Conservation (phyloP, 2,888 invertebrate species). For the Troglohyphantes excavatus region DNA sequence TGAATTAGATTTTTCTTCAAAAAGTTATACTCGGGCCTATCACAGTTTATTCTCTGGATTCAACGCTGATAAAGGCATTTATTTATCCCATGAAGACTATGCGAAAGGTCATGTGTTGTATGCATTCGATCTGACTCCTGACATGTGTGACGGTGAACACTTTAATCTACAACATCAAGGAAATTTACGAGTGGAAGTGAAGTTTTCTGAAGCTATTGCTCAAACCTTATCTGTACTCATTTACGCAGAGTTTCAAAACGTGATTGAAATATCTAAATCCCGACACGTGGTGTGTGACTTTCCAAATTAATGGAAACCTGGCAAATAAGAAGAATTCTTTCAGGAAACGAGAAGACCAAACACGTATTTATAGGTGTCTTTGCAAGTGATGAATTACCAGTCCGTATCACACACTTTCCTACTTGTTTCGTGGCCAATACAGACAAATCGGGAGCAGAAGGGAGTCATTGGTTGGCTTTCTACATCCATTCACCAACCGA, state of each 20-base stretch:
- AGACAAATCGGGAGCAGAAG: neutral
- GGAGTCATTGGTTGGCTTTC: slow-evolving; percentile 67
- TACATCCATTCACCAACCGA: neutral
- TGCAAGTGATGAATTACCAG: slow-evolving; percentile 31
- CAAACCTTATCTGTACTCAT: slow-evolving; percentile 78
- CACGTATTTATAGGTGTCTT: slow-evolving; percentile 17
- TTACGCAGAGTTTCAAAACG: slow-evolving; percentile 81
- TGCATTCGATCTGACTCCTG: slow-evolving; percentile 81
- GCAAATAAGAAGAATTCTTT: slow-evolving; percentile 11
- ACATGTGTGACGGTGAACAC: slow-evolving; percentile 73
- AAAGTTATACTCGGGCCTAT: slow-evolving; percentile 80
- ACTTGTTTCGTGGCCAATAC: slow-evolving; percentile 27
- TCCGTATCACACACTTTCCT: neutral
- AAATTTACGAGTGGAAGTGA: slow-evolving; percentile 80
- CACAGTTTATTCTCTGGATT: neutral
- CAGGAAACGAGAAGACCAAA: neutral
- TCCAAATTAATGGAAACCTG: slow-evolving; percentile 36
- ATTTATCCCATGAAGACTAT: slow-evolving; percentile 71
- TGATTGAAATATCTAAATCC: slow-evolving; percentile 80
- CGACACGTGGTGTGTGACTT: slow-evolving; percentile 44
- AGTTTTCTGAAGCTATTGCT: slow-evolving; percentile 79
- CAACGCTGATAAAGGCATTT: slow-evolving; percentile 74
- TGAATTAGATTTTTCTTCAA: slow-evolving; percentile 19
- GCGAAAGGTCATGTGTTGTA: slow-evolving; percentile 79
- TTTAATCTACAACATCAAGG: slow-evolving; percentile 77